phyloP scores from a whole-genome alignment of 2,888 invertebrate genomes.

The Drosophila longiperda region DNA sequence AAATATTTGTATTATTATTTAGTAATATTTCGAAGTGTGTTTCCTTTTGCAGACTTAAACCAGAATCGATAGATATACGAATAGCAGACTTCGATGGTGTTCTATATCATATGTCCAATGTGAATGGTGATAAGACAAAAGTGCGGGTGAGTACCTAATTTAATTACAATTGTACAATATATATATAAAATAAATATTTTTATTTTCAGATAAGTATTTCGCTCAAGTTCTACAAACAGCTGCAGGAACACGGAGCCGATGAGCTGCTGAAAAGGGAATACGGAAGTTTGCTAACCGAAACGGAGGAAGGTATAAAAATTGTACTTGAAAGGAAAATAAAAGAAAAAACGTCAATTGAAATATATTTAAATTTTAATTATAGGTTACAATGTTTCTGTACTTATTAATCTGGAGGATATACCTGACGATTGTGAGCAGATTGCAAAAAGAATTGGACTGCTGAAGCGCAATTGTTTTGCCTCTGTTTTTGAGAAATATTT shows the following conservation, averaged over 20 bases:
- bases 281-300: slow-evolving; percentile 91
- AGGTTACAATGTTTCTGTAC: slow-evolving; percentile 97
- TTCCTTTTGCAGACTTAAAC: slow-evolving; percentile 87
- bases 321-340: not conserved
- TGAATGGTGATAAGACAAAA: slow-evolving; percentile 98
- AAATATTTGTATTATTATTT: slow-evolving; percentile 9
- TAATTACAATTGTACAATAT: not conserved
- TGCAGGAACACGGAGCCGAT: slow-evolving; percentile 99
- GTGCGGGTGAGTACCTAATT: slow-evolving; percentile 91
- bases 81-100: slow-evolving; percentile 99
- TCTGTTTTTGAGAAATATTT: slow-evolving; percentile 99
- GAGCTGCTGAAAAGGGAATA: slow-evolving; percentile 97
- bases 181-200: slow-evolving; percentile 15
- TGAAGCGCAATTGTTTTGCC: slow-evolving; percentile 99
- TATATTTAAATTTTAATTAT: slow-evolving; percentile 35
- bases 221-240: slow-evolving; percentile 98
- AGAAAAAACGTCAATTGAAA: not conserved
- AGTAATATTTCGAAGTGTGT: slow-evolving; percentile 10
- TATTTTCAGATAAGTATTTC: slow-evolving; percentile 95
- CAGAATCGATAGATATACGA: slow-evolving; percentile 96
- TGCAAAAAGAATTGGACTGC: slow-evolving; percentile 95
- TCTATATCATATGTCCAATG: slow-evolving; percentile 98
- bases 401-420: slow-evolving; percentile 96
- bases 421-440: slow-evolving; percentile 95
- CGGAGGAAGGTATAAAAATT: slow-evolving; percentile 91